phyloP scores from a whole-genome alignment of 2,113 vertebrate genomes.

The Peromyscus maniculatus region DNA sequence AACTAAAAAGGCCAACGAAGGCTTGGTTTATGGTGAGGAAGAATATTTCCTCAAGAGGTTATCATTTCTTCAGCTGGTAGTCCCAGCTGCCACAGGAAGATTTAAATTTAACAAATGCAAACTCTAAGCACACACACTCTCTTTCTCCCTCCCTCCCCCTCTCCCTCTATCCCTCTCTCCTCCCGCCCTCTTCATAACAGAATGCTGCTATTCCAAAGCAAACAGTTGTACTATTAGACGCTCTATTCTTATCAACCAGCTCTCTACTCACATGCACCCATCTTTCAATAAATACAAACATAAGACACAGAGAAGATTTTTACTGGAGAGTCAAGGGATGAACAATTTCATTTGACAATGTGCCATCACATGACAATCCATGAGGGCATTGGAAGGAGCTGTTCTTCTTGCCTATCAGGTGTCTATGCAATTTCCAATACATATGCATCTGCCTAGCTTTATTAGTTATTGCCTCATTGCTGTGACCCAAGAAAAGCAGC shows the following conservation, averaged over 20 bases:
- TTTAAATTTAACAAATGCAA: conserved; percentile 5
- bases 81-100: conserved; percentile 2
- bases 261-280: background rate
- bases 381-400: background rate
- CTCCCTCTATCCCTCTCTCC: background rate
- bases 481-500: background rate
- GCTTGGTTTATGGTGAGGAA: conserved; percentile 27
- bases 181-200: background rate
- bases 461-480: background rate
- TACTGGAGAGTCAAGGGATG: background rate
- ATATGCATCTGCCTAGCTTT: background rate
- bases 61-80: background rate
- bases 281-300: background rate
- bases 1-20: background rate
- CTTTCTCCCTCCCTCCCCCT: background rate
- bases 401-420: background rate
- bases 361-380: too few relatives aligned
- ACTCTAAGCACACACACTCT: background rate
- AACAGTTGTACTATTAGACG: background rate
- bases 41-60: background rate
- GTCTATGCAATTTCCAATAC: background rate
- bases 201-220: conserved; percentile 19
- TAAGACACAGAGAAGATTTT: background rate
- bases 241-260: background rate
- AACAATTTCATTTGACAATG: background rate